Base-by-base conservation (phyloP, 2,113 vertebrate genomes). In the Notechis scutatus region DNA sequence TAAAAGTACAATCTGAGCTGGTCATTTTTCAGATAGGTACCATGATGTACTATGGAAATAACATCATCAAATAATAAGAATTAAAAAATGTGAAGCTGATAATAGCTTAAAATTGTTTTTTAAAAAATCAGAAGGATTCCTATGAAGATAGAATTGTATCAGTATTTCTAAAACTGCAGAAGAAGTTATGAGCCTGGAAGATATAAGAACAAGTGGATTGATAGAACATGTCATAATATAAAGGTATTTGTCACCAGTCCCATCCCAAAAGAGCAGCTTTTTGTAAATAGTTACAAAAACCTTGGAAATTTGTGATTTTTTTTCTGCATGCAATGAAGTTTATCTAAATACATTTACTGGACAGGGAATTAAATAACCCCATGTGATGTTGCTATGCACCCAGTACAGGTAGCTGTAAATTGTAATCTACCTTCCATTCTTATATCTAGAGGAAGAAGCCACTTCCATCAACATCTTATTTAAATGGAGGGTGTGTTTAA, bases 311-410 rank as follows among this genome's bases (percentile, higher is more conserved):
- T 34, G 18, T 55, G 89, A 29, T n/a, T 59, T 21, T 59, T 59
- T 92, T 92, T 92, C 29, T 92, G 52, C 26, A 50, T 59, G 54
- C 92, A 85, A n/a, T 92, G 59, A 90, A 93, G 74, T 52, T 61
- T 90, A 90, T 90, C 69, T 50, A 74, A 90, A 90, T 59, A 90
- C 85, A 90, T 24, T 90, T 55, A 85, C 24, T 61, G 42, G 42
- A 45, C 55, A 61, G 42, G 54, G 29, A 55, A 61, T 29, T 85
- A 92, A 92, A 92, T 92, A 92, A 85, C 55, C 21, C 5, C 57
- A 52, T 69, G 64, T 14, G 47, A 59, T 92, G 69, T 34, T 59
- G 54, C 69, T 90, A 29, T 55, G 18, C 29, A 34, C n/a, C 20
- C 39, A 50, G 47, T 54, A 61, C 52, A 50, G 23, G 42, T 55